These are phyloP conservation scores for Sinonovacula constricta DNA, from an alignment of 1,140 invertebrate genomes.

Conservation along the genomic window DNA sequence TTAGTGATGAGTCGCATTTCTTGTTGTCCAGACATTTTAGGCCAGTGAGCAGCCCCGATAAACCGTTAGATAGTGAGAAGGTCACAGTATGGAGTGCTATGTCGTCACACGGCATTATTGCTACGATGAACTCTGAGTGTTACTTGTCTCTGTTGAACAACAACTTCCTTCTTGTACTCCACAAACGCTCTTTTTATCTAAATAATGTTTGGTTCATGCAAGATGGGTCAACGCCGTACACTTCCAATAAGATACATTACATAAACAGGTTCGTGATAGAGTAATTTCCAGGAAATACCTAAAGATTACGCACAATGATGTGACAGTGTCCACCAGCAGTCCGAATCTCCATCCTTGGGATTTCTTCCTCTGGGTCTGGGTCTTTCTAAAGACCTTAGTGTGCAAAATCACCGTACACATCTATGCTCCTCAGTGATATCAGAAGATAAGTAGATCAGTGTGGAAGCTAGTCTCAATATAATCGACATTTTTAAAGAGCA, in stretches of 20 bases:
- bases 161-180: not conserved
- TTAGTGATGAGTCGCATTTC: not conserved
- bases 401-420: not conserved
- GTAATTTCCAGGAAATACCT: not conserved
- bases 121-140: not conserved
- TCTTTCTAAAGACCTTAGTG: not conserved
- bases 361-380: not conserved
- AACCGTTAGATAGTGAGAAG: not conserved
- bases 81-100: not conserved
- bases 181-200: not conserved
- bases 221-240: not conserved
- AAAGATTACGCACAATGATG: not conserved
- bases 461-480: not conserved
- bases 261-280: not conserved
- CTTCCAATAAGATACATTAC: not conserved
- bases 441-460: not conserved
- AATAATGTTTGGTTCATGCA: not conserved
- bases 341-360: not conserved
- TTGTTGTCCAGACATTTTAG: not conserved
- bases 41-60: not conserved
- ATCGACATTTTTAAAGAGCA: not conserved
- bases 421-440: not conserved
- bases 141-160: not conserved
- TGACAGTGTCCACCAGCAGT: not conserved
- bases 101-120: not conserved